phyloP scores from a whole-genome alignment of 2,113 vertebrate genomes.

The Eurypyga helias region DNA sequence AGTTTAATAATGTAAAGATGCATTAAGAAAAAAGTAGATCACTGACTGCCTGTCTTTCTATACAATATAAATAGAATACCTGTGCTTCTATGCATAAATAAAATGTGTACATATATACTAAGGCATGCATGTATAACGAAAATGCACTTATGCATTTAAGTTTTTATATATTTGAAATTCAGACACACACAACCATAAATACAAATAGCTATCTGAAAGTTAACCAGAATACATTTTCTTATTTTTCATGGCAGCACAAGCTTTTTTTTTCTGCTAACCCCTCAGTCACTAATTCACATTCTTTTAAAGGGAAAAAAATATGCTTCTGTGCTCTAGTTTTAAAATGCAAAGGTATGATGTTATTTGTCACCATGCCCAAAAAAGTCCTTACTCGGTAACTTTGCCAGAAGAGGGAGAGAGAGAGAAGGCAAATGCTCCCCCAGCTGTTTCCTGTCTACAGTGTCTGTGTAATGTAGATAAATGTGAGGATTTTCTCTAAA shows the following conservation, averaged over 20 bases:
- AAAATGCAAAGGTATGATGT: slow-evolving; percentile 95
- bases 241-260: slow-evolving; percentile 63
- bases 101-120: background rate
- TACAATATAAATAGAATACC: background rate
- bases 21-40: background rate
- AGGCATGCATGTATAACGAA: background rate
- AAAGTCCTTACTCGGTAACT: slow-evolving; percentile 98
- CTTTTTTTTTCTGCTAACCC: slow-evolving; percentile 70
- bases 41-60: background rate
- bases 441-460: slow-evolving; percentile 99
- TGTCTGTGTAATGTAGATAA: slow-evolving; percentile 99
- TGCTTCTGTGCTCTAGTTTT: slow-evolving; percentile 84
- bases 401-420: slow-evolving; percentile 94
- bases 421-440: slow-evolving; percentile 95
- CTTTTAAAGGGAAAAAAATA: slow-evolving; percentile 79
- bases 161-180: background rate
- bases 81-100: background rate
- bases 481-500: slow-evolving; percentile 99
- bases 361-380: slow-evolving; percentile 98
- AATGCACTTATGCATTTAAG: background rate
- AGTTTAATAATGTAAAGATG: background rate
- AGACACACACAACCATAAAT: background rate
- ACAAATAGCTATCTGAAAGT: slow-evolving; percentile 56
- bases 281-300: slow-evolving; percentile 79
- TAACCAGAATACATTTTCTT: slow-evolving; percentile 57